These are phyloP conservation scores for Karalla daura DNA, from an alignment of 2,797 vertebrate genomes.

Conservation along the genomic window DNA sequence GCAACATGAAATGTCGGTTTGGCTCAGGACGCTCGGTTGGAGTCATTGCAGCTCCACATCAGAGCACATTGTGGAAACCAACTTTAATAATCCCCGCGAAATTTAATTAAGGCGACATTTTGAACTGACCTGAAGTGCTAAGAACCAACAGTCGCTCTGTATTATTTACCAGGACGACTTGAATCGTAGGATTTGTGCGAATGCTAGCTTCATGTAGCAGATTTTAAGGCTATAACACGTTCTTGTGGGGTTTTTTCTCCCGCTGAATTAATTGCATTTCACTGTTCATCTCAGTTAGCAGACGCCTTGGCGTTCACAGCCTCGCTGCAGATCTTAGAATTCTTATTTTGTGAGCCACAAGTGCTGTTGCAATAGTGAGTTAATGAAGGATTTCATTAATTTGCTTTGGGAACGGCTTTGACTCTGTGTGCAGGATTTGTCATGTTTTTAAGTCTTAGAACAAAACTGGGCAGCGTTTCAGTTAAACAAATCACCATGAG, in stretches of 20 bases:
- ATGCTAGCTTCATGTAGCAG: constrained; percentile 24
- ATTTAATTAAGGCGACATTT: constrained; percentile 51
- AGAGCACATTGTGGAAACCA: constrained; percentile 20
- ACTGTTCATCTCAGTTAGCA: constrained; percentile 34
- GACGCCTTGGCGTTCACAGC: constrained; percentile 10
- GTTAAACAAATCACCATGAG: constrained; percentile 1
- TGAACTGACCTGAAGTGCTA: constrained; percentile 28
- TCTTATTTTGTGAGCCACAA: constrained; percentile 23
- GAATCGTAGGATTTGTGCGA: constrained; percentile 24
- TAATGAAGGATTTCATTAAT: constrained; percentile 46
- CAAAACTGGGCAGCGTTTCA: constrained; percentile 29
- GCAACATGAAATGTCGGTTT: constrained; percentile 49
- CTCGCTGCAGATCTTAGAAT: constrained; percentile 22
- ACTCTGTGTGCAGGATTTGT: not conserved
- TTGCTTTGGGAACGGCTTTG: constrained; percentile 4
- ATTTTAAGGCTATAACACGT: constrained; percentile 40
- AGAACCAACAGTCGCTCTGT: constrained; percentile 15
- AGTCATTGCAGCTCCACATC: constrained; percentile 11
- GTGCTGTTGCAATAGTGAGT: constrained; percentile 20
- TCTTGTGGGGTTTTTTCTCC: too few species aligned
- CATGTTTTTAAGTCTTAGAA: constrained; percentile 32
- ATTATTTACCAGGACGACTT: constrained; percentile 20
- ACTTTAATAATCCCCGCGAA: constrained; percentile 31
- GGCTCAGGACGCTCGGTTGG: constrained; percentile 1
- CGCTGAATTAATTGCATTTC: constrained; percentile 42